Evolutionary conservation across 2,888 invertebrate genomes (phyloP), one percentile per base, ranked within the genome.

Genomic region (Ephialtes manifestator): DNA sequence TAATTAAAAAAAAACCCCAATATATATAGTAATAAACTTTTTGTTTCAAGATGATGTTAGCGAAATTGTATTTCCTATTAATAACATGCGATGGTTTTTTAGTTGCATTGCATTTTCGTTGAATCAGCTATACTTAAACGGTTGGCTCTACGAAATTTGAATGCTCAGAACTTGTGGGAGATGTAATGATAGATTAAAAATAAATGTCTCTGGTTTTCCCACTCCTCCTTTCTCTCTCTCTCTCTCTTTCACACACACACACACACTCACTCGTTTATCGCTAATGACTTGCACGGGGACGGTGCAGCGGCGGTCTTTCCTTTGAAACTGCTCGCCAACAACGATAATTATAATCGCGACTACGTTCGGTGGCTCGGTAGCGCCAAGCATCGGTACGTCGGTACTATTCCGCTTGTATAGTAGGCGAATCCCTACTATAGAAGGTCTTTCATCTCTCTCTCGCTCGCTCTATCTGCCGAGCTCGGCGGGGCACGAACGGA

Each of bases 401-500:
- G 28, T 58, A 72, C 55, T 58, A 55, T 24, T 55, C 11, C 43
- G 39, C 55, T 55, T 65, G 13, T 60, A 48, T 24, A 68, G 46
- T 68, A 58, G 70, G 51, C 60, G 58, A 71, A 78, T 51, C 78
- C 60, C 60, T 71, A 31, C 43, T n/a, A n/a, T n/a, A n/a, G n/a
- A n/a, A n/a, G n/a, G 53, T 67, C 55, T 53, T 55, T 2, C 53
- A 15, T 58, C 74, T 20, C 51, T 46, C 28, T 58, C 74, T 20
- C 51, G 35, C 28, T 43, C 67, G 39, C 46, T 74, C 71, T 63
- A 58, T 53, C 58, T 53, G 15, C 13, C 43, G 71, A 74, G 63
- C 71, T 43, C 63, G 81, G 78, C 63, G 81, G 78, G 65, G 76
- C 83, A 85, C 83, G 88, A 81, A 87, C 77, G 46, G 63, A 75